phyloP scores from a whole-genome alignment of 1,140 invertebrate species.

The Eufriesea mexicana region DNA sequence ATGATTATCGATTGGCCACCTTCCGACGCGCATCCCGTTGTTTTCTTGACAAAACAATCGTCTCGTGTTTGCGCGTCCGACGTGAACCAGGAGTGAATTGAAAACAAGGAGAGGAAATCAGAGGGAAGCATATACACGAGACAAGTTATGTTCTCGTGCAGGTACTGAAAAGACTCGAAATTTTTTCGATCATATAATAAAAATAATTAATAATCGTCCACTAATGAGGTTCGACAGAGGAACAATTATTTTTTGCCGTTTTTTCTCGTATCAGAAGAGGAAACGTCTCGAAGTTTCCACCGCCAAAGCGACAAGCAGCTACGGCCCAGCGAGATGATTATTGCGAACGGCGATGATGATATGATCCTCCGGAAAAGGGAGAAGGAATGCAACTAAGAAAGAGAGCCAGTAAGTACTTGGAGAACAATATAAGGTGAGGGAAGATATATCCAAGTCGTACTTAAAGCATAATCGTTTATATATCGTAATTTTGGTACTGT shows the following conservation, averaged over 20 bases:
- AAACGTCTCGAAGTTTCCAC: slow-evolving; percentile 4
- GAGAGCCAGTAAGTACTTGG: slow-evolving; percentile 3
- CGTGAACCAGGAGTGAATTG: slow-evolving; percentile 8
- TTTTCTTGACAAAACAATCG: slow-evolving; percentile 69
- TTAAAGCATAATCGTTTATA: slow-evolving; percentile 54
- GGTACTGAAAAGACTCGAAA: slow-evolving; percentile 7
- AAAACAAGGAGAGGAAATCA: not conserved
- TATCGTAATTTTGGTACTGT: slow-evolving; percentile 58
- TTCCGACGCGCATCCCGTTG: slow-evolving; percentile 69
- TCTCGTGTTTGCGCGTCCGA: slow-evolving; percentile 67
- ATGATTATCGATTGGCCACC: slow-evolving; percentile 34
- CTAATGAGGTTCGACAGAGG: slow-evolving; percentile 27
- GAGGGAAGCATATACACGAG: not conserved
- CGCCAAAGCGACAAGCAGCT: not conserved
- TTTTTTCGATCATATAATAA: not conserved
- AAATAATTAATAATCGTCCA: slow-evolving; percentile 20
- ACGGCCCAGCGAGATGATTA: not conserved
- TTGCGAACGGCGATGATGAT: not conserved
- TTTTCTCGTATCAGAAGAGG: slow-evolving; percentile 21
- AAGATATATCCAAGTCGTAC: slow-evolving; percentile 17
- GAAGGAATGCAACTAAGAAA: not conserved
- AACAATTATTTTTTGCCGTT: slow-evolving; percentile 51
- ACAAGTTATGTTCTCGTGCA: not conserved
- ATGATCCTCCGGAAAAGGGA: not conserved
- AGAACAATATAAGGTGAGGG: not conserved